A percentile compares a stretch with the other conserved stretches of the same genome.
Conservation (phyloP, 2,888 invertebrate genomes). For the Megalurothrips usitatus region DNA sequence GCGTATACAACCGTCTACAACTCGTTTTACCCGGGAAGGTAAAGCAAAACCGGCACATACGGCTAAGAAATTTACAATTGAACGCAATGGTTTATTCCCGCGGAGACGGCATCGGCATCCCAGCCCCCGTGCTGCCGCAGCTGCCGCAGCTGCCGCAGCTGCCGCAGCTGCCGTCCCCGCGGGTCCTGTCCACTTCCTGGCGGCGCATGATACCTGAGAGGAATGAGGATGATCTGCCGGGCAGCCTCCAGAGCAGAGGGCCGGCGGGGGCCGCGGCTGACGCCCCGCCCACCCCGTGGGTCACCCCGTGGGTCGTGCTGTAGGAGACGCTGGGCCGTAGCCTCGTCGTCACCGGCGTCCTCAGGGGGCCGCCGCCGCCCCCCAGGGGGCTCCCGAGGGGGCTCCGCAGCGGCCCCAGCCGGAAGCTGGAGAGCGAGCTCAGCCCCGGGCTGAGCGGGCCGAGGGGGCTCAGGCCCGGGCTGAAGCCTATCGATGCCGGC, state of each 20-base stretch:
- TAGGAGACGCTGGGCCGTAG: conserved; percentile 23
- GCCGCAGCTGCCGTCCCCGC: too few relatives aligned
- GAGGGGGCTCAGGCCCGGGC: not conserved
- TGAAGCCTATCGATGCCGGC: not conserved
- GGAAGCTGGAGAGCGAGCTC: not conserved
- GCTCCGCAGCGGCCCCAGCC: conserved; percentile 2
- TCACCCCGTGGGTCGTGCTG: not conserved
- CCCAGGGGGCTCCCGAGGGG: conserved; percentile 2
- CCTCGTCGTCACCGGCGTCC: not conserved
- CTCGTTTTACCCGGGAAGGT: too few relatives aligned
- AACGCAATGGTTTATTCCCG: too few relatives aligned
- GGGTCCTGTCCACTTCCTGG: not conserved
- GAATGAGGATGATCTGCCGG: not conserved
- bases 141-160: too few relatives aligned
- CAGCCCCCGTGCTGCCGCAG: too few relatives aligned
- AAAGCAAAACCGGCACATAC: too few relatives aligned
- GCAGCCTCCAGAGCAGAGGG: conserved; percentile 13
- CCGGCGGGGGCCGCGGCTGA: not conserved
- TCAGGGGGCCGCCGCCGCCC: not conserved
- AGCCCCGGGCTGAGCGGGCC: not conserved
- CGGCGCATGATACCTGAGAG: conserved; percentile 1
- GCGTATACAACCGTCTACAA: too few relatives aligned
- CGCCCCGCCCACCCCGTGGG: not conserved
- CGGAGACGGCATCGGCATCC: too few relatives aligned
- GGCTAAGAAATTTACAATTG: too few relatives aligned